Evolutionary conservation across 2,797 vertebrate species (phyloP).

Genomic region (Anguilla anguilla): DNA sequence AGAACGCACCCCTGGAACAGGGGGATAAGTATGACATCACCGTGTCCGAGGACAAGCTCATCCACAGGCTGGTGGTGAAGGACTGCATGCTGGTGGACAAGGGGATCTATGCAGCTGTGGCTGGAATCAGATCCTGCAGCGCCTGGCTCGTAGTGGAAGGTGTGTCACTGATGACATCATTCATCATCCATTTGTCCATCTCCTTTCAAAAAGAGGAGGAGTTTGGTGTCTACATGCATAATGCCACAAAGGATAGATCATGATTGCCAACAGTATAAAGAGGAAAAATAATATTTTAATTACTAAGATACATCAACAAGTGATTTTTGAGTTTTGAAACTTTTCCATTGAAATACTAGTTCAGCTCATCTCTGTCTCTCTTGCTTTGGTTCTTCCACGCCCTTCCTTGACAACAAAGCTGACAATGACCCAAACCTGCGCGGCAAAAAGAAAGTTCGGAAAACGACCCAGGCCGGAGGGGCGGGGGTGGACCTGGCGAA

Average conservation of each 20-base stretch:
- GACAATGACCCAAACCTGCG: slow-evolving; percentile 55
- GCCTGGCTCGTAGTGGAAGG: slow-evolving; percentile 85
- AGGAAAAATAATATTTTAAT: background rate
- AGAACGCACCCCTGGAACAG: slow-evolving; percentile 63
- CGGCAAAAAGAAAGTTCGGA: slow-evolving; percentile 66
- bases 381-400: slow-evolving; percentile 19
- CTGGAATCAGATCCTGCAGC: slow-evolving; percentile 76
- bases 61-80: slow-evolving; percentile 78
- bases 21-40: slow-evolving; percentile 74
- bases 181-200: background rate
- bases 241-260: background rate
- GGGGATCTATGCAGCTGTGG: slow-evolving; percentile 77
- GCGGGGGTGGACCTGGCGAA: slow-evolving; percentile 62
- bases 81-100: slow-evolving; percentile 72
- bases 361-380: background rate
- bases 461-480: slow-evolving; percentile 67
- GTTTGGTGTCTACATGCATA: background rate
- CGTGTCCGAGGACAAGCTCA: slow-evolving; percentile 78
- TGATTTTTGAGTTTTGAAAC: no score
- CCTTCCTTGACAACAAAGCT: slow-evolving; percentile 41
- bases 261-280: background rate
- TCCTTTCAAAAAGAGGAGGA: background rate
- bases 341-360: background rate
- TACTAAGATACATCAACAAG: no score
- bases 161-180: slow-evolving; percentile 57